Base-by-base conservation (phyloP, 2,888 invertebrate species). In the Trissolcus japonicus region DNA sequence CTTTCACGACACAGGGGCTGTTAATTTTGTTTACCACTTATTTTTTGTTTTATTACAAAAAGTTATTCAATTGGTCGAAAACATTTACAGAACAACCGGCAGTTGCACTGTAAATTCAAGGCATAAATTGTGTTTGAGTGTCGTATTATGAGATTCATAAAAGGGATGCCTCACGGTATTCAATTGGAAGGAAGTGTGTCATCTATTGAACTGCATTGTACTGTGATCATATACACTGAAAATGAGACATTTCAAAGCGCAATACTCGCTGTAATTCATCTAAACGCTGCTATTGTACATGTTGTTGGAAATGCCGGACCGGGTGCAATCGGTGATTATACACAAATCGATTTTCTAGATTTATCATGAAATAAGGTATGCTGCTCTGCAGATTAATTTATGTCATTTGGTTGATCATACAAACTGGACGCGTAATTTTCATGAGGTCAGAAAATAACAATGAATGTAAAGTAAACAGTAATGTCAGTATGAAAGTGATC, bases 171-270 rank as follows among this genome's bases (percentile, higher is more conserved):
- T 51, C 57, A 53, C 46, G 72, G 72, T 50, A 76, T 79, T 68
- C 73, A 79, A 73, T 78, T 75, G 67, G 71, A 75, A 71, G 72
- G 75, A 78, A 78, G 72, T 72, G 72, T 67, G 75, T 78, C 71
- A 72, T 63, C 53, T 59, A 78, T 78, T 60, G 77, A 73, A 65
- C 77, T 68, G 56, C n/a, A 75, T 71, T 75, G 78, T 68, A 59
- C 53, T 21, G 51, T 17, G 67, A 65, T 74, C 61, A 62, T 69
- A 66, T 62, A 78, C 65, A 60, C 48, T 50, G 76, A 79, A 76
- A 79, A 76, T 76, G 72, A 72, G 76, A 79, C 73, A 79, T 69
- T 75, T 79, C 68, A 57, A 76, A 79, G 72, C 73, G 57, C 69
- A 66, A 55, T 66, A 65, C 65, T 56, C 14, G 62, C 65, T 57